phyloP scores from a whole-genome alignment of 2,113 vertebrate species.

The Gila orcuttii region DNA sequence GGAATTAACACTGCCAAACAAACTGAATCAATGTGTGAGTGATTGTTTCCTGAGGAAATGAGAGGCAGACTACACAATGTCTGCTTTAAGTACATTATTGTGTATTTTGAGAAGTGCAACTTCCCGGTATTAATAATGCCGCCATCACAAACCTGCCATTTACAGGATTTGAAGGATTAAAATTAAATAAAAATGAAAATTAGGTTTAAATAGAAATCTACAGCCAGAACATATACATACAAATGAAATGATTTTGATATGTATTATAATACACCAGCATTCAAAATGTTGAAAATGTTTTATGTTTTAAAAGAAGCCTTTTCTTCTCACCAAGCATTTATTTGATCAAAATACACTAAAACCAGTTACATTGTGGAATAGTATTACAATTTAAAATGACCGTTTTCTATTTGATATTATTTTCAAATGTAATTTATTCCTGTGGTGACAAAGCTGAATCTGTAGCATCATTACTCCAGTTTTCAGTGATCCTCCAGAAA shows the following conservation, averaged over 20 bases:
- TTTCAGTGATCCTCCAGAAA: no score
- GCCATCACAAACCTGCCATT: neutral
- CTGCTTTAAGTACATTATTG: neutral
- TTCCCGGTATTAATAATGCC: neutral
- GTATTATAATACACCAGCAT: neutral
- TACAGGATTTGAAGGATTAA: neutral
- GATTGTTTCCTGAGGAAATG: conserved; percentile 25
- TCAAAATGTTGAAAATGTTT: neutral
- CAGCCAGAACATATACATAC: neutral
- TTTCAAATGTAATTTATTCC: neutral
- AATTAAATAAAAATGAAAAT: neutral
- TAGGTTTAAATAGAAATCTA: neutral
- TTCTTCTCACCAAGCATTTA: neutral
- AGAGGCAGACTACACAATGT: neutral
- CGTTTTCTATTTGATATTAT: neutral
- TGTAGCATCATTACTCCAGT: neutral
- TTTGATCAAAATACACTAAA: neutral
- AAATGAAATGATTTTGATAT: no score
- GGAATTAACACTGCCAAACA: neutral
- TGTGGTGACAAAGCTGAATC: neutral
- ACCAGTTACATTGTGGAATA: neutral
- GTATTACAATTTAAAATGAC: neutral
- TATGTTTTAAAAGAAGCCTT: neutral
- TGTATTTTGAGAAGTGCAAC: neutral
- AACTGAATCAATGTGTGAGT: neutral